Percentiles rank a stretch among this genome's conserved stretches.
Evolutionary conservation across 2,888 invertebrate genomes (phyloP).

Genomic region (Iphiclides podalirius): DNA sequence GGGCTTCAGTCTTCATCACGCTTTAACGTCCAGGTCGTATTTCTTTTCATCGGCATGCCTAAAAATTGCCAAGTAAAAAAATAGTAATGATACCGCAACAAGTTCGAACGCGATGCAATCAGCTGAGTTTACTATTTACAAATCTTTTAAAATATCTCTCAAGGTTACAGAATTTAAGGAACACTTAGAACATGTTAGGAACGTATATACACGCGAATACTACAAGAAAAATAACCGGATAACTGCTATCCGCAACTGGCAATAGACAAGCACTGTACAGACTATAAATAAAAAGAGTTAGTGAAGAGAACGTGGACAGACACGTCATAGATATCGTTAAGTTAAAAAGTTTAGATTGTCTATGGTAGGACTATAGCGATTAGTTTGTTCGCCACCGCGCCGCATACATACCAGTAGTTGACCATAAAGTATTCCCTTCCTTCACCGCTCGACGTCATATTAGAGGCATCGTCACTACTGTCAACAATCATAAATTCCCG

Average conservation of each 20-base stretch:
- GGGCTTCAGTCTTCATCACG: constrained; percentile 44
- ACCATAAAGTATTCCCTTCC: constrained; percentile 65
- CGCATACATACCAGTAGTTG: constrained; percentile 68
- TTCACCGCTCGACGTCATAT: constrained; percentile 52
- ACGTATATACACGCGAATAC: too few relatives aligned
- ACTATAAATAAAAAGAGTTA: constrained; percentile 21
- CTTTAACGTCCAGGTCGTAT: constrained; percentile 65
- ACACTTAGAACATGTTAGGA: too few relatives aligned
- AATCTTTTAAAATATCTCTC: too few relatives aligned
- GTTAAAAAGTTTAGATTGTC: too few relatives aligned
- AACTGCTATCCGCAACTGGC: background rate
- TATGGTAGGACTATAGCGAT: too few relatives aligned
- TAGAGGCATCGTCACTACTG: constrained; percentile 63
- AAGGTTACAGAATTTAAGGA: too few relatives aligned
- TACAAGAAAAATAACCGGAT: too few relatives aligned
- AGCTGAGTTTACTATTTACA: background rate
- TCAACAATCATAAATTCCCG: constrained; percentile 65
- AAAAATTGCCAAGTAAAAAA: constrained; percentile 43
- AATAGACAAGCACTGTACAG: constrained; percentile 1
- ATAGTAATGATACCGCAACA: too few relatives aligned
- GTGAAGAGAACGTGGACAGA: constrained; percentile 22
- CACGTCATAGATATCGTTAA: background rate
- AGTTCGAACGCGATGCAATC: background rate
- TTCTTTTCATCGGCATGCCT: constrained; percentile 71
- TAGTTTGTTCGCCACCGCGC: constrained; percentile 14